Percentiles rank a stretch among this genome's conserved stretches.
Evolutionary conservation across 2,797 vertebrate species (phyloP).

Genomic region (Aeoliscus strigatus): DNA sequence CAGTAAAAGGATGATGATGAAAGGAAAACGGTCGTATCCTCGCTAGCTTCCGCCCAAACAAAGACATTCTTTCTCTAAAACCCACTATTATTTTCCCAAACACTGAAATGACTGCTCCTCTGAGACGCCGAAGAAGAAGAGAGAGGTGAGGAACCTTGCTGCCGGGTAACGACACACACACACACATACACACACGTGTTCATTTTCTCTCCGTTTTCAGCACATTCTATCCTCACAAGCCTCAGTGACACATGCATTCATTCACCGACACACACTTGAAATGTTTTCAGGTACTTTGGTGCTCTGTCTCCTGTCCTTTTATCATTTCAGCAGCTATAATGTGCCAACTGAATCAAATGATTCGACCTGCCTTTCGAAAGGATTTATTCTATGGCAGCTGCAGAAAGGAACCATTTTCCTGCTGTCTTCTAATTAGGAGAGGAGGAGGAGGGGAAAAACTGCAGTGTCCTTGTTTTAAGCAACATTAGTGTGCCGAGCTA

Average conservation of each 20-base stretch:
- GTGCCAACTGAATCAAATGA: slow-evolving; percentile 63
- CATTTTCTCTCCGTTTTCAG: background rate
- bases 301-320: slow-evolving; percentile 32
- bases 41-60: slow-evolving; percentile 59
- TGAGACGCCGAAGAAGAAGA: slow-evolving; percentile 47
- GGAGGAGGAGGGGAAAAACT: slow-evolving; percentile 33
- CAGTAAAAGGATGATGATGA: slow-evolving; percentile 65
- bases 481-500: slow-evolving; percentile 57
- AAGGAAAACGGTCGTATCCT: slow-evolving; percentile 66
- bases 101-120: slow-evolving; percentile 61
- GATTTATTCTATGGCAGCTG: slow-evolving; percentile 56
- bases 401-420: slow-evolving; percentile 41
- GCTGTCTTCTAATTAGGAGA: slow-evolving; percentile 62
- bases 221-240: slow-evolving; percentile 22
- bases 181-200: slow-evolving; percentile 3
- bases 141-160: slow-evolving; percentile 48
- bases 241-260: slow-evolving; percentile 5
- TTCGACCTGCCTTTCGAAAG: slow-evolving; percentile 49
- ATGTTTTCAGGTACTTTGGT: slow-evolving; percentile 26
- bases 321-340: slow-evolving; percentile 43
- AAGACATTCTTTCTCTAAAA: slow-evolving; percentile 60
- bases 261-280: slow-evolving; percentile 37
- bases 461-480: slow-evolving; percentile 70
- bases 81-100: slow-evolving; percentile 64
- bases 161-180: slow-evolving; percentile 59